Percentiles rank a stretch among this genome's conserved stretches.
Evolutionary conservation across 2,888 invertebrate species (phyloP).

Genomic region (Chesias legatella): DNA sequence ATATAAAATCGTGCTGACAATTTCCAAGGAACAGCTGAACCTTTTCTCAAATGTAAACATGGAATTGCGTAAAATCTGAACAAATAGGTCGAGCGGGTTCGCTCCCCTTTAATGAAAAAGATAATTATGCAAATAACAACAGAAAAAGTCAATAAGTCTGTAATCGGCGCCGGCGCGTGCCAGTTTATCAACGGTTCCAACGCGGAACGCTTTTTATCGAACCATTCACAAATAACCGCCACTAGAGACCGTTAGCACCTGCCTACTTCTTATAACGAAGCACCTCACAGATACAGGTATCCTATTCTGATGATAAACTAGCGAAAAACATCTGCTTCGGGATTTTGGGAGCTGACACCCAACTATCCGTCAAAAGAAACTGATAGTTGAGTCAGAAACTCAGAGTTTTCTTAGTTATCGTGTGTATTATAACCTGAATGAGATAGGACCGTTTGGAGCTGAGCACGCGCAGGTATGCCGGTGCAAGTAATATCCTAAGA

Average conservation of each 20-base stretch:
- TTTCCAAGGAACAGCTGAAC: neutral
- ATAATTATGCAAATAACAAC: constrained; percentile 30
- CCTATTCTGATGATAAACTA: constrained; percentile 1
- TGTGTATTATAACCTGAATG: constrained; percentile 64
- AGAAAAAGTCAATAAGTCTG: constrained; percentile 40
- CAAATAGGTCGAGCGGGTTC: constrained; percentile 2
- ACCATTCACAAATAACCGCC: constrained; percentile 72
- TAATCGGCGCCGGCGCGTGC: constrained; percentile 47
- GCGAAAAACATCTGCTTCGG: constrained; percentile 5
- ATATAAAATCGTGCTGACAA: no score
- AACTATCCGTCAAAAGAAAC: constrained; percentile 40
- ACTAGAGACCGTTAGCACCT: constrained; percentile 70
- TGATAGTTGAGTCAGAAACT: constrained; percentile 44
- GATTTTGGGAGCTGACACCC: constrained; percentile 24
- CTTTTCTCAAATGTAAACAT: no score
- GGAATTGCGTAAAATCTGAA: neutral
- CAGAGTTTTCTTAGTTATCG: constrained; percentile 59
- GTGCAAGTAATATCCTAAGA: constrained; percentile 48
- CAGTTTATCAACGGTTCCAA: constrained; percentile 53
- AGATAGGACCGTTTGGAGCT: constrained; percentile 57
- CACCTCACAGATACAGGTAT: constrained; percentile 24
- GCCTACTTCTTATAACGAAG: constrained; percentile 37
- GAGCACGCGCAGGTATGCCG: constrained; percentile 34
- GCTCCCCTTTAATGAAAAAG: constrained; percentile 3
- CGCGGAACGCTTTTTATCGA: constrained; percentile 59